These are phyloP conservation scores for Alexandromys fortis DNA, from an alignment of 2,113 vertebrate genomes.

Conservation along the genomic window DNA sequence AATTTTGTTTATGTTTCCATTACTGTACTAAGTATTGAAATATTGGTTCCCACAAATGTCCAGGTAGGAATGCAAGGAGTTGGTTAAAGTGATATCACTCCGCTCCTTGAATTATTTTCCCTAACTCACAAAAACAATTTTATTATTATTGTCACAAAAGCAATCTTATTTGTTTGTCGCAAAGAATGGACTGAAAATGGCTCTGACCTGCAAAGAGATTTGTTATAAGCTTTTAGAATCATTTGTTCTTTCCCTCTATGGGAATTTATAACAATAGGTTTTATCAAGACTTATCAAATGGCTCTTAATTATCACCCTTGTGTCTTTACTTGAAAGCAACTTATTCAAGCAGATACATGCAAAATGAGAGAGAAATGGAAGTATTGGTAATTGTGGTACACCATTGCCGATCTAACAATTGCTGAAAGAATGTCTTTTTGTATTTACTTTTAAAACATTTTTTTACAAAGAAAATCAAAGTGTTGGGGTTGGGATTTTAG, in stretches of 20 bases:
- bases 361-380: slow-evolving; percentile 7
- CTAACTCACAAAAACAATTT: slow-evolving; percentile 18
- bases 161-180: background rate
- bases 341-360: slow-evolving; percentile 44
- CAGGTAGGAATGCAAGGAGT: slow-evolving; percentile 26
- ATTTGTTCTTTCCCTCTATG: slow-evolving; percentile 50
- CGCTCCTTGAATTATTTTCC: slow-evolving; percentile 31
- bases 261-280: slow-evolving; percentile 56
- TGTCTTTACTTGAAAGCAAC: slow-evolving; percentile 58
- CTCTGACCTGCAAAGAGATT: slow-evolving; percentile 1
- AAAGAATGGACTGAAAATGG: slow-evolving; percentile 35
- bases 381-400: slow-evolving; percentile 38
- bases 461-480: background rate
- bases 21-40: slow-evolving; percentile 11
- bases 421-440: slow-evolving; percentile 16
- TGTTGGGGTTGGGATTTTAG: background rate
- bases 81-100: background rate
- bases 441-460: slow-evolving; percentile 46
- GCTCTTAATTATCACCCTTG: slow-evolving; percentile 63
- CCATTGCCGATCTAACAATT: background rate
- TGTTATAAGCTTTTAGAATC: slow-evolving; percentile 56
- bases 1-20: slow-evolving; percentile 38
- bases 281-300: slow-evolving; percentile 51
- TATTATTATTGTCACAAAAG: slow-evolving; percentile 31
- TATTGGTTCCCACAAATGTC: slow-evolving; percentile 48